phyloP scores from a whole-genome alignment of 2,797 vertebrate species.

The Microctenopoma lineatum region DNA sequence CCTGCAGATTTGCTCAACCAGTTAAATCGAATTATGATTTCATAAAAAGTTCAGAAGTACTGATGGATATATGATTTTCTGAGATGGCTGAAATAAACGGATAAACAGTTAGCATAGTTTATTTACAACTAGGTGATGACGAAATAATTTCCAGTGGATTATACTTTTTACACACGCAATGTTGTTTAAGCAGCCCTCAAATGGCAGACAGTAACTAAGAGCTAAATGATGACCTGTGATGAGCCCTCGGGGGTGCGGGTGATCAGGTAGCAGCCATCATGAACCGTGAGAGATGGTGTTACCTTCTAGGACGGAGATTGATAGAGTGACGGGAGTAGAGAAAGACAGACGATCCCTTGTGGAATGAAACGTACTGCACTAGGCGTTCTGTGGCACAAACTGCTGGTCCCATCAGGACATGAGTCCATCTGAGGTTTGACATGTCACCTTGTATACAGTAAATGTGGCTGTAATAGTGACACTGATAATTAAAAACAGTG shows the following conservation, averaged over 20 bases:
- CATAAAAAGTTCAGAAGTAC: background rate
- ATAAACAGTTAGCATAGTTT: background rate
- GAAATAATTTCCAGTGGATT: background rate
- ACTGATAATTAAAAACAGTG: background rate
- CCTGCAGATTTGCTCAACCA: background rate
- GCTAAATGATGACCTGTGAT: conserved; percentile 54
- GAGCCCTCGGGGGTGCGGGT: conserved; percentile 31
- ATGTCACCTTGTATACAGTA: conserved; percentile 45
- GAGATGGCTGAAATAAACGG: background rate
- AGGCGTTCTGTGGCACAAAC: conserved; percentile 25
- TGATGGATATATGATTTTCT: background rate
- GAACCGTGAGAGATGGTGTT: conserved; percentile 66
- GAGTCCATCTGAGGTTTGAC: conserved; percentile 45
- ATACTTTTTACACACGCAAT: background rate
- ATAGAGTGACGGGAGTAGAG: conserved; percentile 46
- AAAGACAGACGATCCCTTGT: conserved; percentile 58
- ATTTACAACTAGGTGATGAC: background rate
- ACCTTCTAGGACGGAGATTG: conserved; percentile 51
- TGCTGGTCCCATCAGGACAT: conserved; percentile 13
- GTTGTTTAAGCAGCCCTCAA: conserved; percentile 50
- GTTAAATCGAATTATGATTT: background rate
- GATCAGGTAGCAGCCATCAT: conserved; percentile 61
- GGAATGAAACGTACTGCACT: conserved; percentile 26
- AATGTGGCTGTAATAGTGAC: conserved; percentile 13
- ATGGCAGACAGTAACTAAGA: conserved; percentile 56